Conservation (phyloP, 2,797 vertebrate genomes). For the Podargus strigoides region DNA sequence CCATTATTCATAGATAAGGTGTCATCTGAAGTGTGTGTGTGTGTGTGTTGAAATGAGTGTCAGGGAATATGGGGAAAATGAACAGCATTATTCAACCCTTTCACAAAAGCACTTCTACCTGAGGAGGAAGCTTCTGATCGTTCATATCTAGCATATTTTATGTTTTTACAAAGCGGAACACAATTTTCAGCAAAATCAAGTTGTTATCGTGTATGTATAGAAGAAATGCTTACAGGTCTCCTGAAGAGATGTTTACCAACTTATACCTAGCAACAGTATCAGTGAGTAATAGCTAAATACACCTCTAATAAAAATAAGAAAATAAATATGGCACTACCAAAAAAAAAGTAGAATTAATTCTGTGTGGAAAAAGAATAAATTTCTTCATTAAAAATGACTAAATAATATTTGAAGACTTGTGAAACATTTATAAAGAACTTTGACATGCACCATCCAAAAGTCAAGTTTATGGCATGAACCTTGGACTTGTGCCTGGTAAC, state of each 20-base stretch:
- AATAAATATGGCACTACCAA: background rate
- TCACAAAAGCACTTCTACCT: background rate
- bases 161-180: background rate
- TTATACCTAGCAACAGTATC: background rate
- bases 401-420: background rate
- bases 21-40: background rate
- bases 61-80: background rate
- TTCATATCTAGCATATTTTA: background rate
- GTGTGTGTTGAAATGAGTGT: background rate
- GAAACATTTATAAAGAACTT: background rate
- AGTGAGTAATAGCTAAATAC: background rate
- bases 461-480: background rate
- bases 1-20: slow-evolving; percentile 39
- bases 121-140: background rate
- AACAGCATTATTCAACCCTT: background rate
- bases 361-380: background rate
- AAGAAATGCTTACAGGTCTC: background rate
- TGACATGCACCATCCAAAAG: background rate
- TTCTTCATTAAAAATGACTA: background rate
- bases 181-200: background rate
- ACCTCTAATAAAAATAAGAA: background rate
- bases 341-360: background rate
- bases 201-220: background rate
- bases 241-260: background rate
- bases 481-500: background rate